Base-by-base conservation (phyloP, 1,140 invertebrate species). In the Caenorhabditis briggsae region DNA sequence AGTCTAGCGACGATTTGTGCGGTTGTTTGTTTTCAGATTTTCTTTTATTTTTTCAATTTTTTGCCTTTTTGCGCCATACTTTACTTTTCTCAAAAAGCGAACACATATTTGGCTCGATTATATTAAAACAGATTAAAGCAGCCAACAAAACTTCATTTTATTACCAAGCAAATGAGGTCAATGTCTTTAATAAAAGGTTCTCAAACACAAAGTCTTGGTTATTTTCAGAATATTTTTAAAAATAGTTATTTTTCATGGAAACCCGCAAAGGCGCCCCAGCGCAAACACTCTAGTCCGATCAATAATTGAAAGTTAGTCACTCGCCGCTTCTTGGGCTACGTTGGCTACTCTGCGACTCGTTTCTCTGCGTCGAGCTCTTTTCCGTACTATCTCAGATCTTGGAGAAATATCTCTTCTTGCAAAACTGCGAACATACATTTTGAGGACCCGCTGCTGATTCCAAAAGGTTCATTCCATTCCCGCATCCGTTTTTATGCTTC, bases 261-360 rank as follows among this genome's bases (percentile, higher is more conserved):
- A 78, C 11, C 25, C 23, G 70, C 70, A 78, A 78, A 20, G 11
- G 46, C 70, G 70, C 70, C 14, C 70, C 14, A 78, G 11, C 46
- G 70, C n/a, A 50, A 8, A 2, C 8, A 23, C n/a, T 78, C 46
- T 11, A 18, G 46, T 12, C 33, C 70, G 70, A 78, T 78, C 70
- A 78, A 78, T 78, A 78, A 78, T 50, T 53, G 46, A 78, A 78
- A 78, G 70, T 78, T 78, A 78, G 70, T 78, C 70, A 50, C 70
- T 78, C 70, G 33, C 70, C 53, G 70, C 70, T 78, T 78, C 70
- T 78, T 78, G 70, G 70, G 70, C 70, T 78, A 78, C 70, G 70
- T 78, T n/a, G 70, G 70, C 70, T 78, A 78, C 70, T 78, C 70
- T n/a, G 1, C 70, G 20, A 46, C 70, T 78, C 46, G 70, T 50